These are phyloP conservation scores for Enteromius trimaculatus DNA, from an alignment of 2,797 vertebrate genomes.

Conservation along the genomic window DNA sequence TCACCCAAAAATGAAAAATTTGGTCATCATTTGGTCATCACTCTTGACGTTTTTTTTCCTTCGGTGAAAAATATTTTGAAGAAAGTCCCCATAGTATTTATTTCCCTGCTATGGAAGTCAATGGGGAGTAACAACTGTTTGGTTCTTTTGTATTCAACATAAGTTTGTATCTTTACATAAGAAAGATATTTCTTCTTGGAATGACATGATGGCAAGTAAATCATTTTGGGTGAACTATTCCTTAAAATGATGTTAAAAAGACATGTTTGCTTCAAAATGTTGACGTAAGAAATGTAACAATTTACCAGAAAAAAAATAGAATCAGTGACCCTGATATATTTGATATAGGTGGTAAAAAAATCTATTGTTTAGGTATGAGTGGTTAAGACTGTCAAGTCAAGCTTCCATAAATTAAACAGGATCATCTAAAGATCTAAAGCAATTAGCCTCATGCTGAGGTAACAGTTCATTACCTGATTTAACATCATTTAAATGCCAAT, in stretches of 20 bases:
- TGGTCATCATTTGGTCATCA: neutral
- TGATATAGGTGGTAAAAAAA: neutral
- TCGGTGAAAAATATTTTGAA: neutral
- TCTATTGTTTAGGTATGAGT: slow-evolving; percentile 5
- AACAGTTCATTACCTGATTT: neutral
- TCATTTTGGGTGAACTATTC: no score
- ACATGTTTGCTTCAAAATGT: neutral
- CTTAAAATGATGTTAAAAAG: neutral
- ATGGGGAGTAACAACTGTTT: neutral
- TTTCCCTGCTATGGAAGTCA: neutral
- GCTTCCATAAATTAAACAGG: neutral
- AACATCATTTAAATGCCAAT: neutral
- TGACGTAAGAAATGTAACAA: neutral
- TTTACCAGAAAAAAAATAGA: neutral
- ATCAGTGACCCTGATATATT: slow-evolving; percentile 1
- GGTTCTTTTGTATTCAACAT: neutral
- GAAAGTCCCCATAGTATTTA: neutral
- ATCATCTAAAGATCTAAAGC: neutral
- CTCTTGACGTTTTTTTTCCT: no score
- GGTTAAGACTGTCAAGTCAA: neutral
- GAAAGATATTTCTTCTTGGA: neutral
- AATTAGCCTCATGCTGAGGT: neutral
- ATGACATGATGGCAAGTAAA: neutral
- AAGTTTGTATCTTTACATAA: neutral
- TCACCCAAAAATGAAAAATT: no score